Evolutionary conservation across 2,888 invertebrate species (phyloP).

Genomic region (Cephus rjabovi): DNA sequence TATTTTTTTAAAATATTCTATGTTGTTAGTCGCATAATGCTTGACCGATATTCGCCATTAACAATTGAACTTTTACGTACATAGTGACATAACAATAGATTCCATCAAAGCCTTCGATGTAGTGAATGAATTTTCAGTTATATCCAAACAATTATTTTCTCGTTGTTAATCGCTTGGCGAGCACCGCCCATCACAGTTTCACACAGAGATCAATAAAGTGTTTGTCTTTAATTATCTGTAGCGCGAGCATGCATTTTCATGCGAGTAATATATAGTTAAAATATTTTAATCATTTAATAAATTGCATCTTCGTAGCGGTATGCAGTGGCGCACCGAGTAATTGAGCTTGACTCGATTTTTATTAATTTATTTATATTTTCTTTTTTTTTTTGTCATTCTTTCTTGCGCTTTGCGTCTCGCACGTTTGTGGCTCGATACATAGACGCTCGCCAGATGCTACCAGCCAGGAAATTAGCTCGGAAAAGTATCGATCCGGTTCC

Average conservation of each 20-base stretch:
- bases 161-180: not conserved
- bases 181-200: not conserved
- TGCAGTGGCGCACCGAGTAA: not conserved
- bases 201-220: not conserved
- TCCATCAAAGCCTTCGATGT: not conserved
- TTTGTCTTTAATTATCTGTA: not conserved
- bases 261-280: not conserved
- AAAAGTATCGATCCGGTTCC: slow-evolving; percentile 60
- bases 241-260: not conserved
- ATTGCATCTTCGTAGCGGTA: not conserved
- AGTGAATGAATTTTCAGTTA: not conserved
- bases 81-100: not conserved
- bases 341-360: slow-evolving; percentile 14
- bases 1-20: slow-evolving; percentile 22
- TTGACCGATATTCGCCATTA: not conserved
- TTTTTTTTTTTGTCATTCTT: slow-evolving; percentile 33
- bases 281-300: not conserved
- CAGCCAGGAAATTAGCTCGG: slow-evolving; percentile 60
- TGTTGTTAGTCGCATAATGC: not conserved
- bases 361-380: slow-evolving; percentile 32
- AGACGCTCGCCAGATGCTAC: slow-evolving; percentile 64
- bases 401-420: slow-evolving; percentile 48
- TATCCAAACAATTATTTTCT: not conserved
- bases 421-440: slow-evolving; percentile 25
- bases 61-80: not conserved